Percentiles rank a stretch among this genome's conserved stretches.
phyloP scores from a whole-genome alignment of 1,140 invertebrate species.

The Trichonephila clavata region DNA sequence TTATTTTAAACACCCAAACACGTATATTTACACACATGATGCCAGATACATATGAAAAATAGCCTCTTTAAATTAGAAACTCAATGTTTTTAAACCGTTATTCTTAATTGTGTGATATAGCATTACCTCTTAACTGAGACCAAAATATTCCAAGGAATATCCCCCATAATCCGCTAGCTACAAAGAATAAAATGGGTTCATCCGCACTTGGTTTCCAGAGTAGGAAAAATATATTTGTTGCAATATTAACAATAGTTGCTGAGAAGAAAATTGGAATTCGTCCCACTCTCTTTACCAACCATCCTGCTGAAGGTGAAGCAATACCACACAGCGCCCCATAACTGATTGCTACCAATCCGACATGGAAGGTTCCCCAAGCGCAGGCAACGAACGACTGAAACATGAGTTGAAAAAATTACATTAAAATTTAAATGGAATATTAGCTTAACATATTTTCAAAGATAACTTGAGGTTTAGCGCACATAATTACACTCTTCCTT shows the following conservation, averaged over 20 bases:
- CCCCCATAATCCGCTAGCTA: slow-evolving; percentile 96
- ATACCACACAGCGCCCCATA: slow-evolving; percentile 94
- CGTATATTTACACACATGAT: too few species aligned
- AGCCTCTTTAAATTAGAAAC: too few species aligned
- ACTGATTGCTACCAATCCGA: slow-evolving; percentile 97
- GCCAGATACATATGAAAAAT: too few species aligned
- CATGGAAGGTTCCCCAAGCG: slow-evolving; percentile 92
- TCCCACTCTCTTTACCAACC: slow-evolving; percentile 95
- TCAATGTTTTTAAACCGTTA: too few species aligned
- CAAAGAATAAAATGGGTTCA: slow-evolving; percentile 91
- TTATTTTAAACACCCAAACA: too few species aligned
- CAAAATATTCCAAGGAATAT: slow-evolving; percentile 98
- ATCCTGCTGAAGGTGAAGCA: slow-evolving; percentile 93
- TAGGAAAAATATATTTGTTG: slow-evolving; percentile 88
- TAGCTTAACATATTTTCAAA: too few species aligned
- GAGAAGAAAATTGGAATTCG: slow-evolving; percentile 91
- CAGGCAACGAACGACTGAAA: slow-evolving; percentile 95
- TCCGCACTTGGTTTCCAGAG: slow-evolving; percentile 93
- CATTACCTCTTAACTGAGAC: slow-evolving; percentile 96
- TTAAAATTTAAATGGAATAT: slow-evolving; percentile 26
- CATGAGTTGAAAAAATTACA: slow-evolving; percentile 78
- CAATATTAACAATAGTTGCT: slow-evolving; percentile 89
- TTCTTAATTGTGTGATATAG: too few species aligned
- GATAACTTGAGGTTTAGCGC: too few species aligned
- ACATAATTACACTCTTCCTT: too few species aligned